Evolutionary conservation across 2,888 invertebrate genomes (phyloP), one percentile per base, ranked within the genome.

Genomic region (Corbicula japonica): DNA sequence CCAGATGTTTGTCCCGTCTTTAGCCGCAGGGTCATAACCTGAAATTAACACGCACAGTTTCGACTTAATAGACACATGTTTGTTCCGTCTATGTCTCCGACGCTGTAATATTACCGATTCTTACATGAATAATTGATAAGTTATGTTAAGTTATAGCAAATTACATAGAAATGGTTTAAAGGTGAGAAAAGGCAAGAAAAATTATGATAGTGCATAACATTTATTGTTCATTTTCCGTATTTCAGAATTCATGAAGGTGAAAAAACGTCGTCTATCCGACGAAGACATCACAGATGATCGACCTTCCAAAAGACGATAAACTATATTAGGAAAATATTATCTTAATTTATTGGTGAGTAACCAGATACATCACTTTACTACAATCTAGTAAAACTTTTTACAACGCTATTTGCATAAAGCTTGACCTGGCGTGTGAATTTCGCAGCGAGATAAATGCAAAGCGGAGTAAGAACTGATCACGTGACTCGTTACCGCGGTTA

Each of bases 401-500:
- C 10, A 50, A 56, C 34, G 38, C 3, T 41, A 78, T 82, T 82
- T 82, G 82, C 82, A 82, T 82, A 76, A 69, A 82, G 82, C 78
- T 76, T 58, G 79, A 79, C 83, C 83, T 62, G 71, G 61, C 83
- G 79, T 76, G 83, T 76, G 79, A 79, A 83, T 48, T 76, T 44
- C 34, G 63, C 73, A 60, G 66, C 58, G 58, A 66, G 60, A 60
- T 58, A 56, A 66, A 54, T 41, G 28, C 66, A 38, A 28, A 63
- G 46, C n/a, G 34, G 66, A 50, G 65, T 63, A 63, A 62, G n/a
- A 54, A 28, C n/a, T 2, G 30, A 38, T 72, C 80, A 83, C 83
- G 83, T 83, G 83, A 72, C 62, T 28, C 62, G 83, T 83, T 83
- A 75, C 76, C 83, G 68, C 46, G 83, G 80, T 80, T 83, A 83